Conservation (phyloP, 2,888 invertebrate genomes). For the Eumerus sabulonum region DNA sequence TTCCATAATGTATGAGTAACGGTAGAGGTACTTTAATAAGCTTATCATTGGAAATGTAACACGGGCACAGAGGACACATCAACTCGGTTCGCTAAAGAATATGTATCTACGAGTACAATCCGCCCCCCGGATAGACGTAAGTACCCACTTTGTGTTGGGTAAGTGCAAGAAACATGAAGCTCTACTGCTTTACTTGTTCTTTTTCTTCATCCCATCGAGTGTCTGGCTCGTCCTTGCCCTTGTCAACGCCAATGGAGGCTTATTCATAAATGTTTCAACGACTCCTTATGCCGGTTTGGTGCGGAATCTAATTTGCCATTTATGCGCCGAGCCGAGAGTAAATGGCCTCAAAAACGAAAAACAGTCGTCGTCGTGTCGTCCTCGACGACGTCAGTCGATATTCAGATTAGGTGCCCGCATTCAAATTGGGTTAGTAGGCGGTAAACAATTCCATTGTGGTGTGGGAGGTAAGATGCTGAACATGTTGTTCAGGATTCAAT, state of each 20-base stretch:
- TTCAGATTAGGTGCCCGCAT: conserved; percentile 62
- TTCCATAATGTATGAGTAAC: conserved; percentile 68
- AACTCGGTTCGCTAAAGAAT: too few species aligned
- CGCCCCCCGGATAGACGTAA: conserved; percentile 59
- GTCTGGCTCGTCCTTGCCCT: conserved; percentile 1
- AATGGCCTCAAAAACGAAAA: conserved; percentile 65
- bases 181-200: neutral
- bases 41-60: conserved; percentile 66
- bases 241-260: neutral
- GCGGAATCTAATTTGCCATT: conserved; percentile 65
- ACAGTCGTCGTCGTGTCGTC: conserved; percentile 51
- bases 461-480: conserved; percentile 20
- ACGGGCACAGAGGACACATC: conserved; percentile 16
- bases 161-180: conserved; percentile 60
- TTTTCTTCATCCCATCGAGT: neutral
- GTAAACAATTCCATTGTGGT: conserved; percentile 11
- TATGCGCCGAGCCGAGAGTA: conserved; percentile 62
- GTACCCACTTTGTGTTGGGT: conserved; percentile 64
- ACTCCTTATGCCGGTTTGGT: conserved; percentile 53
- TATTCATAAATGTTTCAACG: conserved; percentile 64
- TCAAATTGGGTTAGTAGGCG: conserved; percentile 66
- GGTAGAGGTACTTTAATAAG: conserved; percentile 68
- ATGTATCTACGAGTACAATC: conserved; percentile 57
- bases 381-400: conserved; percentile 57
- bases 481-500: neutral